These are phyloP conservation scores for Lasioglossum calceatum DNA, from an alignment of 2,888 invertebrate genomes.

Conservation along the genomic window DNA sequence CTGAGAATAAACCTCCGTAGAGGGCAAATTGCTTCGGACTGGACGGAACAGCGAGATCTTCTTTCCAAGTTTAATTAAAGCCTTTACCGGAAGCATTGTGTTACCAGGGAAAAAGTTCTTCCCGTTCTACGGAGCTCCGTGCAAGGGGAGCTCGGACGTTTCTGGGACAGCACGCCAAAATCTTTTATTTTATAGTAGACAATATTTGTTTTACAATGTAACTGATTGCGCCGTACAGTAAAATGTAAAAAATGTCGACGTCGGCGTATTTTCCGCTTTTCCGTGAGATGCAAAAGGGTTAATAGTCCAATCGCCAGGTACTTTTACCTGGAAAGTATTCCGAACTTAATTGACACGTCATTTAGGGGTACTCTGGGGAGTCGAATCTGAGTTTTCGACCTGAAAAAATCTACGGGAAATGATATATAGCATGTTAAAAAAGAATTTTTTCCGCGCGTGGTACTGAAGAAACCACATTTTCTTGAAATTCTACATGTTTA, in stretches of 20 bases:
- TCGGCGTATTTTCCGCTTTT: not conserved
- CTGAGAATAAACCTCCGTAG: not conserved
- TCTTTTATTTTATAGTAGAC: not conserved
- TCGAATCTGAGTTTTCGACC: too few species aligned
- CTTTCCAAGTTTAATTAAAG: slow-evolving; percentile 37
- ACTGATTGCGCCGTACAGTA: not conserved
- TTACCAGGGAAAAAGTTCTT: not conserved
- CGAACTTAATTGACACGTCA: too few species aligned
- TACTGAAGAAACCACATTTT: too few species aligned
- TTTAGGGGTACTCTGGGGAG: too few species aligned
- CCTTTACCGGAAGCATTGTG: not conserved
- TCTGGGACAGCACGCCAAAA: not conserved
- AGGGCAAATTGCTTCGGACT: not conserved
- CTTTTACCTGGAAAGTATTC: too few species aligned
- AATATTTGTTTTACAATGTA: not conserved
- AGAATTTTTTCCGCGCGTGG: too few species aligned
- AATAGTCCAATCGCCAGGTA: too few species aligned
- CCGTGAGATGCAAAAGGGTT: not conserved
- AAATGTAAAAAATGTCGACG: not conserved
- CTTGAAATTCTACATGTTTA: too few species aligned
- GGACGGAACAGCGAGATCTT: slow-evolving; percentile 5
- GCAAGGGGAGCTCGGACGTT: not conserved
- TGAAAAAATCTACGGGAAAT: too few species aligned
- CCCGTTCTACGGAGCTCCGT: not conserved
- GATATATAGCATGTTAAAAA: too few species aligned